Conservation (phyloP, 2,888 invertebrate species). For the Erpobdella octoculata region DNA sequence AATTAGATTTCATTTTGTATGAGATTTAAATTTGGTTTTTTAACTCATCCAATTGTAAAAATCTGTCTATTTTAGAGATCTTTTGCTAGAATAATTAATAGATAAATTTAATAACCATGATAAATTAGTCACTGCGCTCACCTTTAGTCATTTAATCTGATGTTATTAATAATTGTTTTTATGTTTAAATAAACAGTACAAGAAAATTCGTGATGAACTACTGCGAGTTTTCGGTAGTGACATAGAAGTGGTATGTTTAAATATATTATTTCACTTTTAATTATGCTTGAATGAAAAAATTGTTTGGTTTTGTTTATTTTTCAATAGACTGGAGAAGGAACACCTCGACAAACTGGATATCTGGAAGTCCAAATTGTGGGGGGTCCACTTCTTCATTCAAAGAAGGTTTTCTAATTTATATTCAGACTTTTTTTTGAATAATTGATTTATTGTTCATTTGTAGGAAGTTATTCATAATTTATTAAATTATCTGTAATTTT, state of each 20-base stretch:
- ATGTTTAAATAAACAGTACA: slow-evolving; percentile 14
- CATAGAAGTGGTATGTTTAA: slow-evolving; percentile 16
- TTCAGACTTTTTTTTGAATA: no score
- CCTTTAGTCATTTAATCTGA: no score
- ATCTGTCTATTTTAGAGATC: no score
- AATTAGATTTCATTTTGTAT: no score
- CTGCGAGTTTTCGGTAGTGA: slow-evolving; percentile 2
- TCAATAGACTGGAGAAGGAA: slow-evolving; percentile 27
- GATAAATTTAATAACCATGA: no score
- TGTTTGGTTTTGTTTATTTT: background rate
- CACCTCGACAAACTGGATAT: slow-evolving; percentile 23
- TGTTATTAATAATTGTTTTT: no score
- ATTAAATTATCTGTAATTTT: background rate
- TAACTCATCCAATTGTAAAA: background rate
- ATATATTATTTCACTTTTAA: background rate
- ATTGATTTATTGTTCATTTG: no score
- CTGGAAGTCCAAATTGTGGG: slow-evolving; percentile 28
- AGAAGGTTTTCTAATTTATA: slow-evolving; percentile 52
- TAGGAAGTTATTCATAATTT: no score
- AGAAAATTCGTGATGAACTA: slow-evolving; percentile 12
- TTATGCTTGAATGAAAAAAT: background rate
- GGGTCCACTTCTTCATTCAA: slow-evolving; percentile 29
- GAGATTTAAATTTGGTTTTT: background rate
- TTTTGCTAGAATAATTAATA: no score
- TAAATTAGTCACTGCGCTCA: no score